A percentile compares a stretch with the other conserved stretches of the same genome.
These are phyloP conservation scores for Lipotes vexillifer DNA, from an alignment of 2,113 vertebrate species.

Conservation along the genomic window DNA sequence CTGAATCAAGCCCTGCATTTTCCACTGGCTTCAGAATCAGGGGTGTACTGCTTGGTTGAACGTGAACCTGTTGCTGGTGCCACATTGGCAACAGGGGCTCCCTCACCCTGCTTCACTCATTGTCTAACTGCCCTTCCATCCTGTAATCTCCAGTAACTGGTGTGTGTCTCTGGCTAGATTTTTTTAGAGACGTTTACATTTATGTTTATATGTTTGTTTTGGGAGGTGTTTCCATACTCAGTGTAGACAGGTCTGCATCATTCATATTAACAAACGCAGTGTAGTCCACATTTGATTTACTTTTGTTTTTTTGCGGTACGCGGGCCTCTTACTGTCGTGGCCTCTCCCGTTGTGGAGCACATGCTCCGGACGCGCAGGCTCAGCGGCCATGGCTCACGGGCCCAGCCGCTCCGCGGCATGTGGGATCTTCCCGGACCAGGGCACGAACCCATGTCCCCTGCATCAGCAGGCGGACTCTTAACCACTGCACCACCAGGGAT, in stretches of 20 bases:
- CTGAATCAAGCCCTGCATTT: background rate
- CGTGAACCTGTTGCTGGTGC: background rate
- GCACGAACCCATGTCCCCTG: too few species aligned
- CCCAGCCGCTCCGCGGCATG: too few species aligned
- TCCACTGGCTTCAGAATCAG: background rate
- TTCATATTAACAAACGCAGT: background rate
- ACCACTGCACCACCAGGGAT: too few species aligned
- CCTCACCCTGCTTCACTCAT: background rate
- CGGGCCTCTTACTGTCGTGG: too few species aligned
- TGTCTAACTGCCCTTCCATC: background rate
- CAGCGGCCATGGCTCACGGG: too few species aligned
- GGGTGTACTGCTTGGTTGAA: background rate
- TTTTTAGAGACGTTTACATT: background rate
- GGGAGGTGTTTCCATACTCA: background rate
- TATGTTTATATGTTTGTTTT: background rate
- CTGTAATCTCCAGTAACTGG: background rate
- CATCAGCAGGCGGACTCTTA: too few species aligned
- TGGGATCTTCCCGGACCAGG: too few species aligned
- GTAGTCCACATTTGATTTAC: background rate
- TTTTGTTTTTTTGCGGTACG: background rate
- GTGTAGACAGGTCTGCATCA: background rate
- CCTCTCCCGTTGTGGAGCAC: too few species aligned
- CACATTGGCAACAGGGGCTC: background rate
- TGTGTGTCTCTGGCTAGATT: background rate
- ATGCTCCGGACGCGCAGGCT: too few species aligned